Conservation (phyloP, 2,797 vertebrate species). For the Anguilla obscura region DNA sequence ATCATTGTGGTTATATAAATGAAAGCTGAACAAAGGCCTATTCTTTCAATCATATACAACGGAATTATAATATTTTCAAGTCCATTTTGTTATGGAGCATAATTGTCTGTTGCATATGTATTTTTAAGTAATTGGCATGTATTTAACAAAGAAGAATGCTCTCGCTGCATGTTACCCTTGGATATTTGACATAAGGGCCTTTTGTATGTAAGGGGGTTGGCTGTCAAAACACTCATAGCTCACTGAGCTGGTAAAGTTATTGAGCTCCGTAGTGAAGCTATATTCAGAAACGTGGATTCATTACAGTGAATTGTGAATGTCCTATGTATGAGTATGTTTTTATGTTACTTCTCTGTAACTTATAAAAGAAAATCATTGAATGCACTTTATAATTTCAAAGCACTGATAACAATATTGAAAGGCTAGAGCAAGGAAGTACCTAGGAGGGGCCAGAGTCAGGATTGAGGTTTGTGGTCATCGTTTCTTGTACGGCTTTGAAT, state of each 20-base stretch:
- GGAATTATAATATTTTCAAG: constrained; percentile 10
- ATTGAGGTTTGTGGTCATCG: not conserved
- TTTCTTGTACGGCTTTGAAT: not conserved
- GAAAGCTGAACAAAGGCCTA: not conserved
- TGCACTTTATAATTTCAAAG: constrained; percentile 45
- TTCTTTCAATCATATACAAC: constrained; percentile 19
- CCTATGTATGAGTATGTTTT: constrained; percentile 40
- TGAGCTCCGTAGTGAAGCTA: constrained; percentile 8
- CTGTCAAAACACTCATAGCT: not conserved
- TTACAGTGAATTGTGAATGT: constrained; percentile 33
- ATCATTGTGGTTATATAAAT: not conserved
- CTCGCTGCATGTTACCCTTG: constrained; percentile 37
- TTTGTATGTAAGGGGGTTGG: constrained; percentile 33
- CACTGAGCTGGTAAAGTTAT: not conserved
- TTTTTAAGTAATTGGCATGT: constrained; percentile 41
- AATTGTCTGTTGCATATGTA: constrained; percentile 25
- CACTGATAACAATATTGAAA: constrained; percentile 27
- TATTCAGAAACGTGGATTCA: constrained; percentile 12
- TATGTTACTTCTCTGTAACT: constrained; percentile 46
- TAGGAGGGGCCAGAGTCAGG: not conserved
- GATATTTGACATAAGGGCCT: constrained; percentile 45
- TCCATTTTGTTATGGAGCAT: constrained; percentile 18
- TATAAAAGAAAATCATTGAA: constrained; percentile 42
- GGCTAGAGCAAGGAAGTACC: not conserved
- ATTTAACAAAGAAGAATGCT: constrained; percentile 30